Conservation (phyloP, 2,888 invertebrate species). For the Aricia artaxerxes region DNA sequence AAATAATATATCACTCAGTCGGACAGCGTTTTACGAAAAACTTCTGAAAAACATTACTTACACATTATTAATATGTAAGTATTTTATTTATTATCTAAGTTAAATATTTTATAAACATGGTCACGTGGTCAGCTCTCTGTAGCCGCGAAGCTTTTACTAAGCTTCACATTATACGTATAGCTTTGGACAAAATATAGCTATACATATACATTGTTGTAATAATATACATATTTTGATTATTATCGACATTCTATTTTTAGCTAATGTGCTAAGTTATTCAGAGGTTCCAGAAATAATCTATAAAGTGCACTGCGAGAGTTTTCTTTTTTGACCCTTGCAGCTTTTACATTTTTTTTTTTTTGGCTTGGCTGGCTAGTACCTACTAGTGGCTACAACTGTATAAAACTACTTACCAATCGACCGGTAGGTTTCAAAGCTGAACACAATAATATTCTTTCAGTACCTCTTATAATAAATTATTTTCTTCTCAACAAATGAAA, state of each 20-base stretch:
- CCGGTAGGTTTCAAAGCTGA: background rate
- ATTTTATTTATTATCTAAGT: too few species aligned
- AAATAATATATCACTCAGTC: too few species aligned
- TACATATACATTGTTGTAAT: too few species aligned
- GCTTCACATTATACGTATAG: too few species aligned
- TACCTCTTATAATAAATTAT: background rate
- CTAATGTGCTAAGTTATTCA: background rate
- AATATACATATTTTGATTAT: background rate
- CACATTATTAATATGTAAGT: too few species aligned
- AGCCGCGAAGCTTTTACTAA: too few species aligned
- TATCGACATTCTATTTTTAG: background rate
- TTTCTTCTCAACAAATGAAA: background rate
- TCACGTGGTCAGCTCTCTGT: too few species aligned
- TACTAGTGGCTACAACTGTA: background rate
- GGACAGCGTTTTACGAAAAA: too few species aligned
- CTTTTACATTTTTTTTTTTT: background rate
- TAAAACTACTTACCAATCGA: slow-evolving; percentile 14
- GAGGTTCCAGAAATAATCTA: background rate
- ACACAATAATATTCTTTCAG: slow-evolving; percentile 9
- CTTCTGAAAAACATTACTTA: too few species aligned
- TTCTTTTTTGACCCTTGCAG: background rate
- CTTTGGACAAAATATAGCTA: too few species aligned
- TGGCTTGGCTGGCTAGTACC: background rate
- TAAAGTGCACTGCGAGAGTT: background rate
- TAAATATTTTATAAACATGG: too few species aligned